A percentile compares a stretch with the other conserved stretches of the same genome.
These are phyloP conservation scores for Tetramorium bicarinatum DNA, from an alignment of 2,888 invertebrate species.

Conservation along the genomic window DNA sequence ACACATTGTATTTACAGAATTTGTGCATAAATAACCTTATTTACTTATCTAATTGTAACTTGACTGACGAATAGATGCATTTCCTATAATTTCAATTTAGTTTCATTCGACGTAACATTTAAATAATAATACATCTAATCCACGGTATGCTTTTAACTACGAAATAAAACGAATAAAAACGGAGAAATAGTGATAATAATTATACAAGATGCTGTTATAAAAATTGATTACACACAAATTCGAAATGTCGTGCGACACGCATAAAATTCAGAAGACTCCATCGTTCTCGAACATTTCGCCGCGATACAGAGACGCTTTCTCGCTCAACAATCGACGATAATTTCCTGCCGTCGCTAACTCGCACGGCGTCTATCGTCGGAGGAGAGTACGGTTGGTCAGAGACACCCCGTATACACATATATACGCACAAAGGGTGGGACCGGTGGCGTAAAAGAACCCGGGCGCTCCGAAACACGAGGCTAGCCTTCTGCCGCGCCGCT, in stretches of 20 bases:
- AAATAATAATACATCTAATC: neutral
- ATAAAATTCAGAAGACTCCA: neutral
- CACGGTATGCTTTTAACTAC: neutral
- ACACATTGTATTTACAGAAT: constrained; percentile 12
- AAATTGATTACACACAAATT: neutral
- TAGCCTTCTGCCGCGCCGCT: constrained; percentile 68
- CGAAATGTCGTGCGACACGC: neutral
- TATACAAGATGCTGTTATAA: neutral
- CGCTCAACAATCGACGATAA: constrained; percentile 18
- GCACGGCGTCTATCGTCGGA: constrained; percentile 38
- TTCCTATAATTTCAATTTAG: constrained; percentile 1
- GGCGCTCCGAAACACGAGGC: constrained; percentile 74
- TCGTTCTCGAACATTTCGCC: neutral
- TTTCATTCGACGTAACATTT: constrained; percentile 1
- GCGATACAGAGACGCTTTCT: neutral
- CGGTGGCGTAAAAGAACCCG: constrained; percentile 72
- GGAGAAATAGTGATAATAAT: neutral
- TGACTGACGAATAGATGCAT: neutral
- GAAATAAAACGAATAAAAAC: neutral
- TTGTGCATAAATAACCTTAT: constrained; percentile 12
- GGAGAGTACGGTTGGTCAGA: constrained; percentile 46
- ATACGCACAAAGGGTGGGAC: constrained; percentile 62
- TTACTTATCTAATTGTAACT: constrained; percentile 12
- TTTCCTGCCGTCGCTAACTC: constrained; percentile 38
- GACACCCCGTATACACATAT: constrained; percentile 56